These are phyloP conservation scores for Helarctos malayanus DNA, from an alignment of 2,797 vertebrate species.

Conservation along the genomic window DNA sequence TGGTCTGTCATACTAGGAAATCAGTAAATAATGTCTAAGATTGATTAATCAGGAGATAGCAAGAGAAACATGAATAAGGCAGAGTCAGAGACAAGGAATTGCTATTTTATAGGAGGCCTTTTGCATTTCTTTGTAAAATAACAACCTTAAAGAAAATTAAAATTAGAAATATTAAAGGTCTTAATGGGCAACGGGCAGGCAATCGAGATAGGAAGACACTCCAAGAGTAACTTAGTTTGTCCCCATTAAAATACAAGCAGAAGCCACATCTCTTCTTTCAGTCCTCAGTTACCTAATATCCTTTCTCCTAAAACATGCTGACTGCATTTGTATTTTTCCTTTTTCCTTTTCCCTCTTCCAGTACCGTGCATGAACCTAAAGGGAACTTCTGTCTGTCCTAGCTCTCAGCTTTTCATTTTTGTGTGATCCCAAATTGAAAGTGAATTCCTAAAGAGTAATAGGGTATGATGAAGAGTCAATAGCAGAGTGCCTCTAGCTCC, in stretches of 20 bases:
- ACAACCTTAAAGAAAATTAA: neutral
- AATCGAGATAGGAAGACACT: neutral
- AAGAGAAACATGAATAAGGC: neutral
- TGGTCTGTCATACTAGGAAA: neutral
- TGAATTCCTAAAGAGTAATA: neutral
- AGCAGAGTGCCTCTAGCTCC: neutral
- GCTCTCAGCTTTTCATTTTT: constrained; percentile 4
- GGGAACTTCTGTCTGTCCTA: neutral
- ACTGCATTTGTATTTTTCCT: neutral
- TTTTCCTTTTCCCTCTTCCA: neutral
- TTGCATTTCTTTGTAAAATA: constrained; percentile 18
- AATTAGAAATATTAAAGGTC: neutral
- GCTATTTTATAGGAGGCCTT: neutral
- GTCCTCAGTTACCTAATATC: neutral
- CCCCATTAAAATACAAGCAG: neutral
- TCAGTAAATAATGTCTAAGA: neutral
- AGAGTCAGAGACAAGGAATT: neutral
- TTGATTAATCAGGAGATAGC: neutral
- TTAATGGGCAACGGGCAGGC: neutral
- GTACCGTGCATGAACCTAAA: neutral
- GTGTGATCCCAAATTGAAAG: constrained; percentile 18
- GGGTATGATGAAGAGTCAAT: neutral
- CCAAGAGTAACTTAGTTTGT: neutral
- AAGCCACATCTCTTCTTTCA: neutral
- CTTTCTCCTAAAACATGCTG: neutral